Percentiles rank a stretch among this genome's conserved stretches.
These are phyloP conservation scores for Gymnorhina tibicen DNA, from an alignment of 2,113 vertebrate genomes.

Conservation along the genomic window DNA sequence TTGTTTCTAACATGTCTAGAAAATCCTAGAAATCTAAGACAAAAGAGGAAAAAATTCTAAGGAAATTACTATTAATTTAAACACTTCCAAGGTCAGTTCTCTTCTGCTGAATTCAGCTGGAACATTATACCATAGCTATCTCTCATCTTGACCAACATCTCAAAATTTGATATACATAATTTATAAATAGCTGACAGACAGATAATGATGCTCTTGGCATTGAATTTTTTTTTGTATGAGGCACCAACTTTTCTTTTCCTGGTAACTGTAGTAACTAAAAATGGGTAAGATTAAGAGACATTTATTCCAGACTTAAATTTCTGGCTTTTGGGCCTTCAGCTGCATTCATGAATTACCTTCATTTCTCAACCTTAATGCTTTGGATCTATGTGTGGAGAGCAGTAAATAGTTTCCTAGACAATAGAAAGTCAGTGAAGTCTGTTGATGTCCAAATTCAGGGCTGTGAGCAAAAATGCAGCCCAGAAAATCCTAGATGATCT, in stretches of 20 bases:
- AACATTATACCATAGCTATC: neutral
- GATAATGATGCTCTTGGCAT: fast-evolving
- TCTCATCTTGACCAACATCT: neutral
- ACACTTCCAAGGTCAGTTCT: neutral
- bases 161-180: neutral
- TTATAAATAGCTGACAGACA: neutral
- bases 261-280: neutral
- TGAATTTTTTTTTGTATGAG: neutral
- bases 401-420: neutral
- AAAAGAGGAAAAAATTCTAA: neutral
- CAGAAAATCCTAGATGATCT: neutral
- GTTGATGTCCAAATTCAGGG: neutral
- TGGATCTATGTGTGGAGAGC: neutral
- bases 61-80: neutral
- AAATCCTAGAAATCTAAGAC: neutral
- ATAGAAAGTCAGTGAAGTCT: neutral
- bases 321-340: neutral
- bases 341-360: neutral
- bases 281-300: neutral
- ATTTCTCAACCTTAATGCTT: neutral
- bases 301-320: neutral
- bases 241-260: neutral
- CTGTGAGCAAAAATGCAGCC: neutral
- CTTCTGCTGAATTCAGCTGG: neutral
- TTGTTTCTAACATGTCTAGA: neutral